Base-by-base conservation (phyloP, 1,140 invertebrate species). In the Bradysia coprophila region DNA sequence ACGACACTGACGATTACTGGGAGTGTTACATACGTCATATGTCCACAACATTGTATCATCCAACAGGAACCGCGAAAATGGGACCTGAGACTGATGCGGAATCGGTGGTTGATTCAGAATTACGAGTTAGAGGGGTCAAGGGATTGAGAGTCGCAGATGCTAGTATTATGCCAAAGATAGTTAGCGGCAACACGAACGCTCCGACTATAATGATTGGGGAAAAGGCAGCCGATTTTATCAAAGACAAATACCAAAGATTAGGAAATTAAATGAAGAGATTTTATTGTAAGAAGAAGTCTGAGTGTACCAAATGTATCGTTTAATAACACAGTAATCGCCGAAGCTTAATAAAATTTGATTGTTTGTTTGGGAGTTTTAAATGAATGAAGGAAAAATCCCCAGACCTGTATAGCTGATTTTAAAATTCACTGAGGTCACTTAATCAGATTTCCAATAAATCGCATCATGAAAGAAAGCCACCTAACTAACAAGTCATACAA, bases 31-130 rank as follows among this genome's bases (percentile, higher is more conserved):
- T 51, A 2, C 38, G 47, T 13, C 48, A 56, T 36, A 46, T 54
- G 45, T 39, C 51, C 13, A 36, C 45, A 2, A 52, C 53, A 9
- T 44, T 52, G 2, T 58, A 59, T 44, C 62, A 64, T 48, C 62
- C 78, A 16, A 69, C 72, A 13, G 79, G 82, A 18, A 88, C 81
- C 33, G 83, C 78, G 52, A 69, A 71, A 44, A 79, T 86, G 68
- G 80, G 78, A 52, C 21, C 21, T 8, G 4, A 10, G 9, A 5
- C 13, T 21, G 40, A 41, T 32, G 18, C 10, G 33, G 8, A 9
- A 19, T 8, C 9, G 15, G 40, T 41, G 8, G 74, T 78, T 0
- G 67, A 75, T 49, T 47, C 60, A 8, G 51, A 54, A 51, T 51
- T 71, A 19, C 57, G 53, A 45, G 64, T 69, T 4, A 61, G 69